A percentile compares a stretch with the other conserved stretches of the same genome.
These are phyloP conservation scores for Napeogenes sylphis DNA, from an alignment of 2,888 invertebrate species.

Conservation along the genomic window DNA sequence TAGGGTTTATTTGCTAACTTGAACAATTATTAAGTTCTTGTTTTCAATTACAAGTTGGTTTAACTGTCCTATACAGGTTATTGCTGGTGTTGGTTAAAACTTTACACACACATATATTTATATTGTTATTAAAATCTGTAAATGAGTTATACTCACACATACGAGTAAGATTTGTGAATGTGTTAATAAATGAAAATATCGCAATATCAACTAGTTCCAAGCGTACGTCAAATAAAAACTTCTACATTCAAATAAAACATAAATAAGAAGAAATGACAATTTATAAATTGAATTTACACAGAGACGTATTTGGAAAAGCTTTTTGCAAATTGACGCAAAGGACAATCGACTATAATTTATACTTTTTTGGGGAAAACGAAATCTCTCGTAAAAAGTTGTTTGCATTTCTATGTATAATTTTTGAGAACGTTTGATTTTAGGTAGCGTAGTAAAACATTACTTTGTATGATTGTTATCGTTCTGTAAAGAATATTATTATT, in stretches of 20 bases:
- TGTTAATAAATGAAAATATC: conserved; percentile 2
- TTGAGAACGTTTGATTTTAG: neutral
- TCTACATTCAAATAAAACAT: conserved; percentile 19
- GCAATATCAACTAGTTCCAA: neutral
- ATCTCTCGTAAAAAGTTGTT: neutral
- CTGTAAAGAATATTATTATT: neutral
- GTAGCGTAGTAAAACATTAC: too few relatives aligned
- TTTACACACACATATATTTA: too few relatives aligned
- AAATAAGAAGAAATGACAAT: conserved; percentile 30
- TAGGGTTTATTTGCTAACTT: conserved; percentile 13
- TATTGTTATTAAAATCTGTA: too few relatives aligned
- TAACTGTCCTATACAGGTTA: conserved; percentile 5
- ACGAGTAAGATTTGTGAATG: neutral
- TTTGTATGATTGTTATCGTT: too few relatives aligned
- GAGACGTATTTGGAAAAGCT: conserved; percentile 21
- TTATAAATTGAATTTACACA: conserved; percentile 34
- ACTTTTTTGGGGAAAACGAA: conserved; percentile 8
- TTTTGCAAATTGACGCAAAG: conserved; percentile 1
- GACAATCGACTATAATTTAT: conserved; percentile 8
- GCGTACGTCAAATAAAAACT: conserved; percentile 17
- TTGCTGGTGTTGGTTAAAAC: neutral
- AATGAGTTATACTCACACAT: too few relatives aligned
- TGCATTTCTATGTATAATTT: neutral
- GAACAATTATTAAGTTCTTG: conserved; percentile 8
- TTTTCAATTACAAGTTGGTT: conserved; percentile 7